These are phyloP conservation scores for Encarsia formosa DNA, from an alignment of 2,888 invertebrate species.

Conservation along the genomic window DNA sequence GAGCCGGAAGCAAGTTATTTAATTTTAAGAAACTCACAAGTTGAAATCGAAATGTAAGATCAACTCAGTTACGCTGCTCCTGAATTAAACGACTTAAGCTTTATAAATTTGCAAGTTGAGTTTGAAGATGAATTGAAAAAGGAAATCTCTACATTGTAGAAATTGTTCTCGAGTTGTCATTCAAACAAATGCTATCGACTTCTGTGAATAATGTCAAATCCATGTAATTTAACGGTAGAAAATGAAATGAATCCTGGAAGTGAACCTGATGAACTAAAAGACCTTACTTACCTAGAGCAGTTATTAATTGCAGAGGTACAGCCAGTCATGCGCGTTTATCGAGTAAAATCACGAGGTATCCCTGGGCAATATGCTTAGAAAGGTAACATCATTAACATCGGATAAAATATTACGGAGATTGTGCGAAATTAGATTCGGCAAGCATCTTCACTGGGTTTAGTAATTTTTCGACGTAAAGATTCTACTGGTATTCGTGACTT, in stretches of 20 bases:
- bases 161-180: too few relatives aligned
- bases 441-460: not conserved
- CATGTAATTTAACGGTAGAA: not conserved
- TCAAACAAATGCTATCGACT: too few relatives aligned
- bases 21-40: too few relatives aligned
- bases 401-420: not conserved
- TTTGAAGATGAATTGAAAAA: too few relatives aligned
- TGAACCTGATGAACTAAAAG: not conserved
- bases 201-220: too few relatives aligned
- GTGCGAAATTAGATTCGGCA: not conserved
- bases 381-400: not conserved
- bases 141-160: too few relatives aligned
- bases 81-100: too few relatives aligned
- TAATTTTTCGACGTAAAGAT: not conserved
- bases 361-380: not conserved
- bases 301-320: slow-evolving; percentile 2
- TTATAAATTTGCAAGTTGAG: too few relatives aligned
- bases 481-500: too few relatives aligned
- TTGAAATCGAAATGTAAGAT: too few relatives aligned
- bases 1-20: too few relatives aligned
- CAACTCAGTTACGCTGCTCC: too few relatives aligned
- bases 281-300: slow-evolving; percentile 4
- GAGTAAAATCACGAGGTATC: slow-evolving; percentile 2
- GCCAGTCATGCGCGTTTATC: slow-evolving; percentile 8
- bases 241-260: not conserved